These are phyloP conservation scores for Chlamydotis undulata DNA, from an alignment of 2,113 vertebrate genomes.

Conservation along the genomic window DNA sequence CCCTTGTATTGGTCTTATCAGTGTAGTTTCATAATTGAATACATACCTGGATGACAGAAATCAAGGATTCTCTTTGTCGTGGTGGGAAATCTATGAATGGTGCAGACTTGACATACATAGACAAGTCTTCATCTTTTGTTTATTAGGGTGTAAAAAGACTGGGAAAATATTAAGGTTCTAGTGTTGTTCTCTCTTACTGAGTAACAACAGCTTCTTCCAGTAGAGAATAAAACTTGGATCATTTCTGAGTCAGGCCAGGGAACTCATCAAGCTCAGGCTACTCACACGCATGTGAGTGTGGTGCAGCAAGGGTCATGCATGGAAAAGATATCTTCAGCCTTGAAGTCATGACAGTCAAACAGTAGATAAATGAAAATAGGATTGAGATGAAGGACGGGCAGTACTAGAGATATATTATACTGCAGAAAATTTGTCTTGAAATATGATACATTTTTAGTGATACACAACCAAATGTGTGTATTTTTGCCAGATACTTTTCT, in stretches of 20 bases:
- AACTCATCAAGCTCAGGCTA: not conserved
- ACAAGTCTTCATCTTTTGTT: not conserved
- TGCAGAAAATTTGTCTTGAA: not conserved
- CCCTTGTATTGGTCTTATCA: not conserved
- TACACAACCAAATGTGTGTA: not conserved
- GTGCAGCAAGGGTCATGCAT: not conserved
- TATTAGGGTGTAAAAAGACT: not conserved
- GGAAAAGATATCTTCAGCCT: not conserved
- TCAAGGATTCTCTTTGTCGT: not conserved
- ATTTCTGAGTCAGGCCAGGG: not conserved
- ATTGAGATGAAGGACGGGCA: not conserved
- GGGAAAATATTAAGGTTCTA: not conserved
- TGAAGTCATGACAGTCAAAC: not conserved
- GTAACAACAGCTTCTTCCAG: not conserved
- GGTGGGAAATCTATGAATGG: not conserved
- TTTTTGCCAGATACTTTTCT: not conserved
- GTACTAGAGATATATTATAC: not conserved
- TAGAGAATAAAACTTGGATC: not conserved
- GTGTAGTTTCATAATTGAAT: not conserved
- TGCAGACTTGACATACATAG: not conserved
- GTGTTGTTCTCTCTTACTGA: not conserved
- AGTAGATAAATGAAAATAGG: not conserved
- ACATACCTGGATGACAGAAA: not conserved
- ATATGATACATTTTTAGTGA: not conserved
- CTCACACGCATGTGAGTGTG: accelerated